Evolutionary conservation across 2,888 invertebrate species (phyloP).

Genomic region (Ditula angustiorana): DNA sequence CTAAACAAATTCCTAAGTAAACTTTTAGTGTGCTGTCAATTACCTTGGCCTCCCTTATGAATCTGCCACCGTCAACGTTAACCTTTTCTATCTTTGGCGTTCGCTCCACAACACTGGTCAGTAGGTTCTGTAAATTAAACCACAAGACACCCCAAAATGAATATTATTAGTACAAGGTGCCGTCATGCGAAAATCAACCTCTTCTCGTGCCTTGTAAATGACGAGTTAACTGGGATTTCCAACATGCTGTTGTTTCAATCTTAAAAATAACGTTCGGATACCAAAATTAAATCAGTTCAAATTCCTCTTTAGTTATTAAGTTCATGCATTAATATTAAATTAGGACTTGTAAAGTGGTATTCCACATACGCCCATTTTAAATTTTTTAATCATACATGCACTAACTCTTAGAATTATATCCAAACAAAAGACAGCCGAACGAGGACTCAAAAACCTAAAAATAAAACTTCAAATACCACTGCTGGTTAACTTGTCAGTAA

Average conservation of each 20-base stretch:
- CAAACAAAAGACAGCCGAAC: neutral
- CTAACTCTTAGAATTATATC: neutral
- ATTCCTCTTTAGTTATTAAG: slow-evolving; percentile 10
- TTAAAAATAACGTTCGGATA: neutral
- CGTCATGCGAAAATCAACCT: slow-evolving; percentile 23
- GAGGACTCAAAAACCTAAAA: neutral
- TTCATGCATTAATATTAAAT: slow-evolving; percentile 25
- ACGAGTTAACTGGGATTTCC: slow-evolving; percentile 2
- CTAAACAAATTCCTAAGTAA: slow-evolving; percentile 40
- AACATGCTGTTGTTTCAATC: slow-evolving; percentile 17
- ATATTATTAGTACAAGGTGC: slow-evolving; percentile 44
- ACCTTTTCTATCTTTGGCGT: slow-evolving; percentile 97
- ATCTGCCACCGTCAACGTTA: slow-evolving; percentile 97
- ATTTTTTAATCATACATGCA: slow-evolving; percentile 8
- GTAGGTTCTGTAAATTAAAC: slow-evolving; percentile 90
- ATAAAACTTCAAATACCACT: neutral
- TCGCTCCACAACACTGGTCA: slow-evolving; percentile 96
- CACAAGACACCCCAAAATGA: slow-evolving; percentile 66
- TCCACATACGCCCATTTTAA: slow-evolving; percentile 28
- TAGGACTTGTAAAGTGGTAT: slow-evolving; percentile 32
- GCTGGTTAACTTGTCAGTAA: neutral
- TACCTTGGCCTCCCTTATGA: slow-evolving; percentile 99
- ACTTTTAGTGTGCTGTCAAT: slow-evolving; percentile 55
- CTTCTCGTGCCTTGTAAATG: slow-evolving; percentile 8
- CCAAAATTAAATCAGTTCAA: slow-evolving; percentile 13